Conservation (phyloP, 2,888 invertebrate genomes). For the Miltochrista miniata region DNA sequence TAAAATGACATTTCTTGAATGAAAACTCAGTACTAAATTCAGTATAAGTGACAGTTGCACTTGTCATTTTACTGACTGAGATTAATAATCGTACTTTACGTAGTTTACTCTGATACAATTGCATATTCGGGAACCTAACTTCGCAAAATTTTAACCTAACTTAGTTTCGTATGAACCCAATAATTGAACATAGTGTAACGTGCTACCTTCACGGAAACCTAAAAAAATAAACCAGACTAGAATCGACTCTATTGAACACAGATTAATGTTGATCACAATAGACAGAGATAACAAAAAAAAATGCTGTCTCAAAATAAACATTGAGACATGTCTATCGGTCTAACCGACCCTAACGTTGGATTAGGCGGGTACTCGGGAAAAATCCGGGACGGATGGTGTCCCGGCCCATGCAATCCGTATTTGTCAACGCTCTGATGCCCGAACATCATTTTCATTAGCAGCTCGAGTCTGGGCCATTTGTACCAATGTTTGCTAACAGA, state of each 20-base stretch:
- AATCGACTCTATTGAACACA: conserved; percentile 8
- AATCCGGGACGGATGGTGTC: conserved; percentile 39
- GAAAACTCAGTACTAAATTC: no score
- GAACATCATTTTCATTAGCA: conserved; percentile 70
- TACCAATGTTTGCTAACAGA: conserved; percentile 60
- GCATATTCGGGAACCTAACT: no score
- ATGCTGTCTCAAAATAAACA: conserved; percentile 25
- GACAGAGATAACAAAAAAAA: conserved; percentile 31
- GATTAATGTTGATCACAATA: conserved; percentile 21
- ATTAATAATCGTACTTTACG: no score
- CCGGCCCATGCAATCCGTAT: conserved; percentile 51
- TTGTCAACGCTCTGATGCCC: conserved; percentile 54
- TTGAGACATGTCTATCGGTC: conserved; percentile 45
- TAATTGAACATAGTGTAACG: no score
- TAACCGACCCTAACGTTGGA: conserved; percentile 34
- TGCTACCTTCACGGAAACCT: no score
- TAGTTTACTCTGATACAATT: no score
- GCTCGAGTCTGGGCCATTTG: conserved; percentile 58
- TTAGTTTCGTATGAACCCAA: no score
- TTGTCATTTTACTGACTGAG: no score
- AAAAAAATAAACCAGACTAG: background rate
- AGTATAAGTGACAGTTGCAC: no score
- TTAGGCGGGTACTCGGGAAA: conserved; percentile 50
- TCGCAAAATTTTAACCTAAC: no score
- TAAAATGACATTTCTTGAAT: no score